Percentiles rank a stretch among this genome's conserved stretches.
phyloP scores from a whole-genome alignment of 2,888 invertebrate genomes.

The Drosophila neonasuta region DNA sequence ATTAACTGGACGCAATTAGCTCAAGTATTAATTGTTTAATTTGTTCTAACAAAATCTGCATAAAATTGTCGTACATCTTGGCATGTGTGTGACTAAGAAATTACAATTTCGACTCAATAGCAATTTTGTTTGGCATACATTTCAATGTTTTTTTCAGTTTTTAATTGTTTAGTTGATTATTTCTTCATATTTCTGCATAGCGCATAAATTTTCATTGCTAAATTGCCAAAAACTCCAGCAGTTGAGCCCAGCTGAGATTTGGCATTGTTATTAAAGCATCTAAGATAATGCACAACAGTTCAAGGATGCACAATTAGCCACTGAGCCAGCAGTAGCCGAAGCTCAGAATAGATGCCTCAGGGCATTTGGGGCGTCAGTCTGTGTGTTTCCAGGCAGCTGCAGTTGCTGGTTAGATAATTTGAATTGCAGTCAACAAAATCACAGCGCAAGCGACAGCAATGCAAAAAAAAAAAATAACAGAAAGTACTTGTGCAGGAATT shows the following conservation, averaged over 20 bases:
- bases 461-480: constrained; percentile 39
- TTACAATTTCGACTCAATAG: constrained; percentile 33
- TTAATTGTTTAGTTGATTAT: constrained; percentile 31
- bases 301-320: constrained; percentile 51
- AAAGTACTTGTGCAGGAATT: constrained; percentile 69
- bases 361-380: constrained; percentile 36
- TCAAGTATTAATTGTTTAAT: constrained; percentile 38
- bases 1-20: constrained; percentile 33
- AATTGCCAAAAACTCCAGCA: constrained; percentile 43
- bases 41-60: constrained; percentile 51
- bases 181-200: constrained; percentile 8
- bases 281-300: constrained; percentile 50
- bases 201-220: constrained; percentile 57
- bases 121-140: constrained; percentile 37
- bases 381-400: constrained; percentile 42
- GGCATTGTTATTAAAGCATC: constrained; percentile 64
- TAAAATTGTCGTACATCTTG: constrained; percentile 23
- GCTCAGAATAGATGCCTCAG: constrained; percentile 52
- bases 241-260: constrained; percentile 39
- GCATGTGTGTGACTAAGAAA: neutral
- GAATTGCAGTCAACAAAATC: constrained; percentile 47
- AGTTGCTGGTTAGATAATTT: constrained; percentile 66
- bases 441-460: constrained; percentile 37
- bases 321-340: constrained; percentile 27
- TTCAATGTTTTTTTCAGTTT: constrained; percentile 33